A percentile compares a stretch with the other conserved stretches of the same genome.
phyloP scores from a whole-genome alignment of 2,888 invertebrate genomes.

The Pteria penguin region DNA sequence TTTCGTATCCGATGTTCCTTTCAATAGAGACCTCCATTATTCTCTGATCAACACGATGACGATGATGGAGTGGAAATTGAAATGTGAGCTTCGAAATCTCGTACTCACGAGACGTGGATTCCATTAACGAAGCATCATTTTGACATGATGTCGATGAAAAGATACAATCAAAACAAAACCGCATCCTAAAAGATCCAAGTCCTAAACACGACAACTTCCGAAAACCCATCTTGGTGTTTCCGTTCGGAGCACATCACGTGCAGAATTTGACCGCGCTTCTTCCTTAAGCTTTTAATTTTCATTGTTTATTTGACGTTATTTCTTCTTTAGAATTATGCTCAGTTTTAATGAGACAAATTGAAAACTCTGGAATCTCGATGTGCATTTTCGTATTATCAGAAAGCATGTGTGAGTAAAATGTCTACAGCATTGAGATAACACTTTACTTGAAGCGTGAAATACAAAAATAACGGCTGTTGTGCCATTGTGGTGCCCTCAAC shows the following conservation, averaged over 20 bases:
- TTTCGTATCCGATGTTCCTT: constrained; percentile 6
- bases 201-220: constrained; percentile 18
- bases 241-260: background rate
- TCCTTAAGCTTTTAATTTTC: constrained; percentile 11
- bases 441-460: too few relatives aligned
- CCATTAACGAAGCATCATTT: constrained; percentile 17
- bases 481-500: too few relatives aligned
- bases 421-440: too few relatives aligned
- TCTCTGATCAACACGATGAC: constrained; percentile 5
- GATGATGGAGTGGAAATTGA: constrained; percentile 27
- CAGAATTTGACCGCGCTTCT: background rate
- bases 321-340: too few relatives aligned
- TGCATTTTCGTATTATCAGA: too few relatives aligned
- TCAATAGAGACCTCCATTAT: constrained; percentile 3
- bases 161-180: constrained; percentile 26
- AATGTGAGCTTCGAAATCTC: constrained; percentile 9
- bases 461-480: too few relatives aligned
- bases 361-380: too few relatives aligned
- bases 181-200: constrained; percentile 11
- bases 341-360: too few relatives aligned
- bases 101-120: background rate
- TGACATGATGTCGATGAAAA: constrained; percentile 15
- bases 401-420: too few relatives aligned
- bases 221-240: background rate
- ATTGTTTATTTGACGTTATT: background rate